Evolutionary conservation across 2,797 vertebrate genomes (phyloP), one percentile per base, ranked within the genome.

Genomic region (Rachycentron canadum): DNA sequence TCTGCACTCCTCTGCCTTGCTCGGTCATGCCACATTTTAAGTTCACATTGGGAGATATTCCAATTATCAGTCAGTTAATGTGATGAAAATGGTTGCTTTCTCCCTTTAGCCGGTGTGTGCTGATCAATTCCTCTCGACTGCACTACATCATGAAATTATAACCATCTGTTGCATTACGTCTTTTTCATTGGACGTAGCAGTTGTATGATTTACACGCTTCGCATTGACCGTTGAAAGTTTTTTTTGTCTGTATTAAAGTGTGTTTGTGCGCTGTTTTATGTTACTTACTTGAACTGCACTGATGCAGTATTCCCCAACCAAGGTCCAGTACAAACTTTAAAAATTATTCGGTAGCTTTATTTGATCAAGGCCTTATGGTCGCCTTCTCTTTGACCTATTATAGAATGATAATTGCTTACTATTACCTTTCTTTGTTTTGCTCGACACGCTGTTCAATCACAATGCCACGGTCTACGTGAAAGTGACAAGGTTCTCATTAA

Each of bases 401-500:
- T 52, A 34, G 59, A 87, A 82, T 79, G 78, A 82, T 85, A 59
- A 81, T 82, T 41, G 14, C 63, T 67, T 82, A 16, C 25, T 58
- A 61, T 85, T 87, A 79, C 68, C 72, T 87, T 73, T 87, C 79
- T 83, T 88, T 87, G 69, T 88, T 77, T 83, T 83, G 74, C 68
- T 69, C 85, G 76, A 81, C 64, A 70, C 19, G 62, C 40, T 74
- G 59, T 79, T 89, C 68, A 56, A 62, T 88, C 77, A 82, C 70
- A 76, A 80, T 19, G 66, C 75, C 67, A 58, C 3, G 10, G 34
- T 84, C 53, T 75, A 68, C 76, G 71, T 73, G 78, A 59, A 89
- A 90, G 77, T 86, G 83, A 84, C 81, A 81, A 71, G 67, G 43
- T 76, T 84, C 72, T 89, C 85, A 82, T 92, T 92, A 86, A 81